Conservation (phyloP, 2,113 vertebrate species). For the Deroptyus accipitrinus region DNA sequence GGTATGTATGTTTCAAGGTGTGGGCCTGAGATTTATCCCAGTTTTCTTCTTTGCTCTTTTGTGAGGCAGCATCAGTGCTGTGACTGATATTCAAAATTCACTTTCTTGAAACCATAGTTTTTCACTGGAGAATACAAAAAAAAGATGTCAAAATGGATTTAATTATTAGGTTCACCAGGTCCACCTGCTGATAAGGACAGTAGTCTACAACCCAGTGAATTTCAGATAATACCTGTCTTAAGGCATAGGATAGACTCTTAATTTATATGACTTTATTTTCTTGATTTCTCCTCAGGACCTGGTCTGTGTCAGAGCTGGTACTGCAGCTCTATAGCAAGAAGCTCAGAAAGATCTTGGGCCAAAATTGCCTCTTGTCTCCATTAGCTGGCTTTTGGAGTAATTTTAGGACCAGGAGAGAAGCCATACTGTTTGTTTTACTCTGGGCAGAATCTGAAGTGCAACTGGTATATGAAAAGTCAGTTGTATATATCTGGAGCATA, state of each 20-base stretch:
- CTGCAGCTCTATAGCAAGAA: background rate
- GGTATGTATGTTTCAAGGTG: background rate
- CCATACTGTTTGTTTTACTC: background rate
- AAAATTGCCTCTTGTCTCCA: background rate
- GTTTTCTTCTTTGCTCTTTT: background rate
- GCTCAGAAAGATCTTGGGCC: background rate
- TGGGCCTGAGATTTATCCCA: accelerated
- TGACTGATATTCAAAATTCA: background rate
- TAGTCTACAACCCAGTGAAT: background rate
- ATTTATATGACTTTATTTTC: background rate
- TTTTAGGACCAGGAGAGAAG: background rate
- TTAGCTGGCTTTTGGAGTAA: background rate
- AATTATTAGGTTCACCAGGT: background rate
- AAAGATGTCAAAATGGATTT: background rate
- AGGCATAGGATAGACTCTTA: background rate
- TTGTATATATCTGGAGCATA: background rate
- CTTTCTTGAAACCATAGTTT: background rate
- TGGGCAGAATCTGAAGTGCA: background rate
- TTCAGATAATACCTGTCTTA: background rate
- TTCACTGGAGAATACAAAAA: background rate
- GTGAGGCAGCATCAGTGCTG: background rate
- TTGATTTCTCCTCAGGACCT: accelerated
- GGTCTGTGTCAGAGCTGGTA: background rate
- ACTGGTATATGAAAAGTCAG: background rate
- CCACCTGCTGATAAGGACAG: background rate